phyloP scores from a whole-genome alignment of 2,113 vertebrate species.

The Boleophthalmus pectinirostris region DNA sequence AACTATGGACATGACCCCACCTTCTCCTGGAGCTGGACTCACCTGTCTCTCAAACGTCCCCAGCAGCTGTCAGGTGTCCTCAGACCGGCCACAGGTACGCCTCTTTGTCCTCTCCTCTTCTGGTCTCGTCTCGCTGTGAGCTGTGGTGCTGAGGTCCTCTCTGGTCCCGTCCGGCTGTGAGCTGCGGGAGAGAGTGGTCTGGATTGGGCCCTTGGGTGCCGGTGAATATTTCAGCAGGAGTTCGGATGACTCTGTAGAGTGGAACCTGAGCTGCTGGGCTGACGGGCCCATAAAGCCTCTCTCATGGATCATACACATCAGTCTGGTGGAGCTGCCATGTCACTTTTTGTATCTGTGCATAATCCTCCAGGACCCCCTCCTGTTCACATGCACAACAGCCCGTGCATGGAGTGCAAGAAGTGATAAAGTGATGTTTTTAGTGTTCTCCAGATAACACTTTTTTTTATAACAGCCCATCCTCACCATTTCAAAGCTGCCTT shows the following conservation, averaged over 20 bases:
- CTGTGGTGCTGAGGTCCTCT: too few relatives aligned
- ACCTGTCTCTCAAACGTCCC: background rate
- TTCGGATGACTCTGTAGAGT: background rate
- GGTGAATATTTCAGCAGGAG: conserved; percentile 3
- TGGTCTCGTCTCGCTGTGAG: background rate
- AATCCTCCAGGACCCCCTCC: too few relatives aligned
- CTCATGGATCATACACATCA: background rate
- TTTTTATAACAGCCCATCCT: too few relatives aligned
- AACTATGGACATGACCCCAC: background rate
- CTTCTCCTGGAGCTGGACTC: background rate
- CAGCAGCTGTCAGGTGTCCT: background rate
- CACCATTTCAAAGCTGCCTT: too few relatives aligned
- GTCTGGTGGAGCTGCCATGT: background rate
- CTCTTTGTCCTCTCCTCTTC: background rate
- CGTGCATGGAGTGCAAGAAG: too few relatives aligned
- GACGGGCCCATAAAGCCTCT: background rate
- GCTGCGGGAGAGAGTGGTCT: background rate
- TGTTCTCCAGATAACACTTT: too few relatives aligned
- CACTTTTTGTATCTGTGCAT: too few relatives aligned
- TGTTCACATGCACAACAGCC: too few relatives aligned
- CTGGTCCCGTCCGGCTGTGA: background rate
- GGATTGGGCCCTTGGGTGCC: conserved; percentile 2
- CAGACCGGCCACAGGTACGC: background rate
- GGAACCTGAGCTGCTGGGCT: background rate
- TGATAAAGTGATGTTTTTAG: too few relatives aligned